Evolutionary conservation across 2,113 vertebrate species (phyloP), one percentile per base, ranked within the genome.

Genomic region (Tympanuchus pallidicinctus): DNA sequence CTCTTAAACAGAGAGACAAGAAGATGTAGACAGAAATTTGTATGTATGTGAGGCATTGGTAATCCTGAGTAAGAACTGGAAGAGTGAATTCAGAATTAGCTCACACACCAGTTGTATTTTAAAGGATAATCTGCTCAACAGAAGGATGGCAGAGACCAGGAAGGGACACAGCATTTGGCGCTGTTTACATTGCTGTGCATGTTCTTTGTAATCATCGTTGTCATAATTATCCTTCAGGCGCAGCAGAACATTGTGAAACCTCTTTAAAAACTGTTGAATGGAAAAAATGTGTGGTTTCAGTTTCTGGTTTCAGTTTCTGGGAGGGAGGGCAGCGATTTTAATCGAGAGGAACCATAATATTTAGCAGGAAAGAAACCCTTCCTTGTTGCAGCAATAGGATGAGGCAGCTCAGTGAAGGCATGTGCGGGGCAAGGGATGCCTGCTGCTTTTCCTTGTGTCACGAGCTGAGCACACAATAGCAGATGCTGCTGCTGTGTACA

Each of bases 121-220:
- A 91, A 78, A 52, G 92, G 57, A 66, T 84, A 92, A 97, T 90
- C 80, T 92, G 90, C 82, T 96, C 91, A 84, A 64, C 89, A 82
- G 89, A 83, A 93, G 85, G 78, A 75, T 94, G 65, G 69, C 84
- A 61, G 89, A 65, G 91, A 72, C 83, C 77, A 48, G 92, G 85
- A 93, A 78, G 88, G 96, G 80, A 69, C 78, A 36, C 27, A 9
- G 57, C 84, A 4, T 86, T 79, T 90, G 77, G 78, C 86, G 75
- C 73, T 18, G 28, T 60, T 25, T 92, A n/a, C 8, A 3, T 54
- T 32, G 54, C 18, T 45, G 2, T 43, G 2, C 6, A 2, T 22
- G 54, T 71, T 56, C 47, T 74, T 56, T 54, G 6, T 77, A 67
- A 65, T 67, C 91, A 43, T 77, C 89, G 48, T 36, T 27, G 30